Conservation (phyloP, 2,888 invertebrate genomes). For the Acanthosepion pharaonis region DNA sequence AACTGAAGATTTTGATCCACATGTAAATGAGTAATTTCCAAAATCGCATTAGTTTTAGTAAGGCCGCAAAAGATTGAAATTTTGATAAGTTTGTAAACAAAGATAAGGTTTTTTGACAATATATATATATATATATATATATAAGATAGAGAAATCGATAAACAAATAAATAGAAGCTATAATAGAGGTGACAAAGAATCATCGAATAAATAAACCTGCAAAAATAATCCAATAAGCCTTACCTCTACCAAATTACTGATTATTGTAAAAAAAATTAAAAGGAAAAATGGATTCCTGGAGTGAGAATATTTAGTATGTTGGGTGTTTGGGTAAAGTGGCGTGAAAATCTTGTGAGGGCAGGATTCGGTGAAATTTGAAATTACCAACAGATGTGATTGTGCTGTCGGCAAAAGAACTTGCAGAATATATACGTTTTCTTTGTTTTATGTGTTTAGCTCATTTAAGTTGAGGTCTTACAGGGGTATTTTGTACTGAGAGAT, state of each 20-base stretch:
- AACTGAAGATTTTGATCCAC: too few relatives aligned
- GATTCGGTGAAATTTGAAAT: neutral
- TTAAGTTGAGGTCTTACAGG: neutral
- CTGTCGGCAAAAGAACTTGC: neutral
- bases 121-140: too few relatives aligned
- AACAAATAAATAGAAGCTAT: too few relatives aligned
- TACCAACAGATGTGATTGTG: neutral
- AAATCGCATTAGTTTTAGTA: too few relatives aligned
- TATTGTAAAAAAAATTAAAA: neutral
- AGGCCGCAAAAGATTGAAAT: too few relatives aligned
- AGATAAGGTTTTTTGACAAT: too few relatives aligned
- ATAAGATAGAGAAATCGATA: too few relatives aligned
- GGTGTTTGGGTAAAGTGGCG: neutral
- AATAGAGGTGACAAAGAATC: too few relatives aligned
- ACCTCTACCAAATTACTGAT: neutral
- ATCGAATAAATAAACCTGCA: too few relatives aligned
- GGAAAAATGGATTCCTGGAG: neutral
- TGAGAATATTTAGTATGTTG: neutral
- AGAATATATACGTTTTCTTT: neutral
- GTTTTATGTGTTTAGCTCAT: neutral
- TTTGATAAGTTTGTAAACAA: too few relatives aligned
- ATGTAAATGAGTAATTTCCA: too few relatives aligned
- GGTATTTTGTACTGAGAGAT: neutral
- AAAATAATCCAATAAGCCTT: neutral
- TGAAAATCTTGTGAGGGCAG: neutral